Evolutionary conservation across 2,888 invertebrate genomes (phyloP).

Genomic region (Stenurella melanura): DNA sequence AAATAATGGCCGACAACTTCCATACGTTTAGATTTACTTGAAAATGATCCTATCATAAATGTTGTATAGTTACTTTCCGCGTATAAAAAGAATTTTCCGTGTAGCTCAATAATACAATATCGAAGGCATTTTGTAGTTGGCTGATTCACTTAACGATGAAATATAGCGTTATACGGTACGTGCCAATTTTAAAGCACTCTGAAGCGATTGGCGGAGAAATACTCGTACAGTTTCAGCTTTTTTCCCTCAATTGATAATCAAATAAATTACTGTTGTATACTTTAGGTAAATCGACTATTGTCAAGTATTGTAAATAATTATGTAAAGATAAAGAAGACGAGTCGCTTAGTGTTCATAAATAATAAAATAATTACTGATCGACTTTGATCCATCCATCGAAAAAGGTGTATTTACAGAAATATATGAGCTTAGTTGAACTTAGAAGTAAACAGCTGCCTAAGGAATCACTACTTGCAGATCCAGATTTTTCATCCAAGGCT

Average conservation of each 20-base stretch:
- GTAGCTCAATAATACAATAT: not conserved
- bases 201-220: not conserved
- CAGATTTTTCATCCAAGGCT: no score
- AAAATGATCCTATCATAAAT: not conserved
- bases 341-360: not conserved
- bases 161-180: not conserved
- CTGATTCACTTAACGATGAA: not conserved
- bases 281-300: not conserved
- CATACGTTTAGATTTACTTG: no score
- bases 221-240: not conserved
- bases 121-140: not conserved
- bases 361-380: not conserved
- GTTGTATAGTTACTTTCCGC: not conserved
- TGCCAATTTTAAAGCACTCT: conserved; percentile 1
- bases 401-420: no score
- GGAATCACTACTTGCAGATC: no score
- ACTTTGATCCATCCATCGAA: no score
- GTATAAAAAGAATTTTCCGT: not conserved
- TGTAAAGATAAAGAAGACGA: not conserved
- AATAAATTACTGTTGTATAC: not conserved
- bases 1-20: no score
- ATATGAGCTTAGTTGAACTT: no score
- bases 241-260: not conserved
- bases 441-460: no score
- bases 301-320: not conserved